Percentiles rank a stretch among this genome's conserved stretches.
Evolutionary conservation across 1,140 invertebrate species (phyloP).

Genomic region (Paraescarpia echinospica): DNA sequence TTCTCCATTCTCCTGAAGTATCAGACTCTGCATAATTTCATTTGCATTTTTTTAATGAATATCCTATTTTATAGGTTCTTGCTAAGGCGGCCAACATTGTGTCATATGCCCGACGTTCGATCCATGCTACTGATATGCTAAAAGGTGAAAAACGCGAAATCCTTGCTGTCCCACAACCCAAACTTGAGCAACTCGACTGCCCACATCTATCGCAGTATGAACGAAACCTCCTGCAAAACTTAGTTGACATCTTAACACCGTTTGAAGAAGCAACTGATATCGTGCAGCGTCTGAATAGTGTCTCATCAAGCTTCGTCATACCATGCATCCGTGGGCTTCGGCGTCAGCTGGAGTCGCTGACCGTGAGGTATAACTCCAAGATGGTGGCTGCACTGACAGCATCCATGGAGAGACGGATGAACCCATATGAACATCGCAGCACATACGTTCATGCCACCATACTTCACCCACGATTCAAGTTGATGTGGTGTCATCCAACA

Average conservation of each 20-base stretch:
- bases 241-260: not conserved
- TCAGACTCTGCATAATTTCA: too few species aligned
- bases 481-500: not conserved
- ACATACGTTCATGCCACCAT: not conserved
- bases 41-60: too few species aligned
- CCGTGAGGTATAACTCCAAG: not conserved
- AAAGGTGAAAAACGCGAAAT: not conserved
- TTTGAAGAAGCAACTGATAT: not conserved
- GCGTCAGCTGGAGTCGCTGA: not conserved
- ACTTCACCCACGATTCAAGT: not conserved
- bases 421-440: too few species aligned
- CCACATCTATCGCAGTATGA: not conserved
- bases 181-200: not conserved
- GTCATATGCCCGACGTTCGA: not conserved
- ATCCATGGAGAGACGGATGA: not conserved
- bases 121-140: not conserved
- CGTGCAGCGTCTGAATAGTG: not conserved
- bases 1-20: too few species aligned
- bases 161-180: not conserved
- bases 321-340: not conserved
- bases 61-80: not conserved
- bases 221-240: too few species aligned
- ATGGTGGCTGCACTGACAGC: not conserved
- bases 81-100: slow-evolving; percentile 14
- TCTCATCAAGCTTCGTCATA: not conserved